A percentile compares a stretch with the other conserved stretches of the same genome.
These are phyloP conservation scores for Capitulum mitella DNA, from an alignment of 2,888 invertebrate genomes.

Conservation along the genomic window DNA sequence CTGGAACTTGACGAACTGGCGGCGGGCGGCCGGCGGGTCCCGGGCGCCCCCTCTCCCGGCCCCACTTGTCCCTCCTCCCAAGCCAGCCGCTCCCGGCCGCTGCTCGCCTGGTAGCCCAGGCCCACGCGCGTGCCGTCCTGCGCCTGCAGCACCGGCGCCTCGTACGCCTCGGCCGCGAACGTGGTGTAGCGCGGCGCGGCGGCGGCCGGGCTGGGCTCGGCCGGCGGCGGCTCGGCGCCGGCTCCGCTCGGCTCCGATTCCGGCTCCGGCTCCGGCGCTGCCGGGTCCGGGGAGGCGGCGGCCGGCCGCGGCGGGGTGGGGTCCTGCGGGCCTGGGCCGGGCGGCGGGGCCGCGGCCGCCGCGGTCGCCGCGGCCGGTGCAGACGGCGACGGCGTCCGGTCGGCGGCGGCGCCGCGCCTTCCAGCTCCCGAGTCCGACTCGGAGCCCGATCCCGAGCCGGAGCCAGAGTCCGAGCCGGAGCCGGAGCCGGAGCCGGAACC, in stretches of 20 bases:
- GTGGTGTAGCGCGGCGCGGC: neutral
- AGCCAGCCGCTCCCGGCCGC: neutral
- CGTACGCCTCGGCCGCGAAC: neutral
- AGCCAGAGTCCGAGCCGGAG: neutral
- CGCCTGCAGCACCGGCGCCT: neutral
- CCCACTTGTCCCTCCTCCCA: neutral
- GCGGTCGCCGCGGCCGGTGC: neutral
- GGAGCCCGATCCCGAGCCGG: neutral
- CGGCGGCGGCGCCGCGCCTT: neutral
- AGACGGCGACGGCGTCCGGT: neutral
- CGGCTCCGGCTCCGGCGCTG: no score
- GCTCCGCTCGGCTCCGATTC: neutral
- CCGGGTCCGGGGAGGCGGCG: no score
- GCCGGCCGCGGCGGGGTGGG: neutral
- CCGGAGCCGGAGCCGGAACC: neutral
- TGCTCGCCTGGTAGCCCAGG: neutral
- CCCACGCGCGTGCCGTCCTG: constrained; percentile 3
- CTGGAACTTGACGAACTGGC: constrained; percentile 1
- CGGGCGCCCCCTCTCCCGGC: no score
- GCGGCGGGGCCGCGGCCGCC: neutral
- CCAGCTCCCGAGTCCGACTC: neutral
- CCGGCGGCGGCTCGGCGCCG: neutral
- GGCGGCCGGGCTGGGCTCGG: neutral
- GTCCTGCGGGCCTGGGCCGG: neutral
- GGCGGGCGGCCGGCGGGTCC: neutral